phyloP scores from a whole-genome alignment of 2,113 vertebrate genomes.

The Tinamus guttatus region DNA sequence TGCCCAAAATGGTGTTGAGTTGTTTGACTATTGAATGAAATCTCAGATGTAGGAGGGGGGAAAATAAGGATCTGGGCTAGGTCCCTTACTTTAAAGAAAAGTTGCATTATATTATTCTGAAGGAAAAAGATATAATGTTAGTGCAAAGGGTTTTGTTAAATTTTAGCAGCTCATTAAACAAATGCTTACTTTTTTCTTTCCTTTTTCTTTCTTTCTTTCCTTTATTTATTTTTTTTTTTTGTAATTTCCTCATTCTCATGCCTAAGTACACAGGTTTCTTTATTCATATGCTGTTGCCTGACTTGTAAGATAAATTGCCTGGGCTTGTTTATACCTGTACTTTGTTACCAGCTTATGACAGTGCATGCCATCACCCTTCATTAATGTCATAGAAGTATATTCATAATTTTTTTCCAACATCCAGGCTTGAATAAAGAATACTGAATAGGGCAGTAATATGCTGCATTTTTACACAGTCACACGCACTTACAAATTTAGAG shows the following conservation, averaged over 20 bases:
- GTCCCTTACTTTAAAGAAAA: background rate
- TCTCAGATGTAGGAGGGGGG: background rate
- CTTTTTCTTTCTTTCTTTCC: no score
- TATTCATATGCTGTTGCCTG: background rate
- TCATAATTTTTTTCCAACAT: background rate
- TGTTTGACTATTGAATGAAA: background rate
- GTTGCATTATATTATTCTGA: background rate
- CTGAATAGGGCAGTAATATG: rapidly evolving
- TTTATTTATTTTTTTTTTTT: rapidly evolving
- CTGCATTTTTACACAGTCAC: background rate
- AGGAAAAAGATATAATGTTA: background rate
- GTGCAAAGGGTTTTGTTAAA: background rate
- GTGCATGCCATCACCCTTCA: background rate
- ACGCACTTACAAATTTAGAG: rapidly evolving
- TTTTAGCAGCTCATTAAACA: background rate
- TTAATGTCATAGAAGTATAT: rapidly evolving
- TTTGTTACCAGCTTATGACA: rapidly evolving
- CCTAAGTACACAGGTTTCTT: background rate
- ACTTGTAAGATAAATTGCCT: background rate
- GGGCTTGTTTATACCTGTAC: background rate
- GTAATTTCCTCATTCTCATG: background rate
- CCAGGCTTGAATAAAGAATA: background rate
- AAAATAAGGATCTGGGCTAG: background rate
- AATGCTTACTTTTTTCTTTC: background rate
- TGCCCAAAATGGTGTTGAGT: background rate